phyloP scores from a whole-genome alignment of 2,888 invertebrate species.

The Drosophila birchii region DNA sequence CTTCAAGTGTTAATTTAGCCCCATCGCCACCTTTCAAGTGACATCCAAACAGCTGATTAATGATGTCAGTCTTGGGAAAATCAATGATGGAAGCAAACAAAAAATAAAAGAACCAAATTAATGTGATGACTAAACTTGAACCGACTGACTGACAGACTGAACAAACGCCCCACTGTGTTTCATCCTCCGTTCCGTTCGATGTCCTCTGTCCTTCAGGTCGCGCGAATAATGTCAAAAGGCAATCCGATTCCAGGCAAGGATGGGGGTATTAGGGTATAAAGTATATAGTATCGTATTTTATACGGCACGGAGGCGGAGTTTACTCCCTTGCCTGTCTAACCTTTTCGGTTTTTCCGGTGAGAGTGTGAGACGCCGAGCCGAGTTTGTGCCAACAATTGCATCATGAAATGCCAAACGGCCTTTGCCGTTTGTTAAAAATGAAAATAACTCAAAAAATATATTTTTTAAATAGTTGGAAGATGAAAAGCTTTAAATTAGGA shows the following conservation, averaged over 20 bases:
- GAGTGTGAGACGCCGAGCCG: constrained; percentile 15
- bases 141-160: constrained; percentile 32
- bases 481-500: neutral
- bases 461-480: neutral
- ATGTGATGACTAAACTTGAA: constrained; percentile 39
- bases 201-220: constrained; percentile 62
- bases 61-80: constrained; percentile 59
- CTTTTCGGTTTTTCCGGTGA: constrained; percentile 35
- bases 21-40: constrained; percentile 26
- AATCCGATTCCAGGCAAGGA: constrained; percentile 25
- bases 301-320: constrained; percentile 41
- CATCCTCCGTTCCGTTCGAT: constrained; percentile 14
- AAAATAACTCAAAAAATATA: neutral
- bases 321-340: constrained; percentile 21
- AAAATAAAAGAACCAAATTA: constrained; percentile 40
- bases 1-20: constrained; percentile 41
- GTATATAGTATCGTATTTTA: constrained; percentile 24
- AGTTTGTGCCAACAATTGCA: constrained; percentile 72
- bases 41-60: constrained; percentile 56
- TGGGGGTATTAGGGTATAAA: neutral
- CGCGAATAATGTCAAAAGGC: constrained; percentile 70
- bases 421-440: neutral
- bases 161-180: constrained; percentile 42
- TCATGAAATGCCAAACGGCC: constrained; percentile 36
- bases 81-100: constrained; percentile 56